Percentiles rank a stretch among this genome's conserved stretches.
These are phyloP conservation scores for Neodiprion fabricii DNA, from an alignment of 1,140 invertebrate species.

Conservation along the genomic window DNA sequence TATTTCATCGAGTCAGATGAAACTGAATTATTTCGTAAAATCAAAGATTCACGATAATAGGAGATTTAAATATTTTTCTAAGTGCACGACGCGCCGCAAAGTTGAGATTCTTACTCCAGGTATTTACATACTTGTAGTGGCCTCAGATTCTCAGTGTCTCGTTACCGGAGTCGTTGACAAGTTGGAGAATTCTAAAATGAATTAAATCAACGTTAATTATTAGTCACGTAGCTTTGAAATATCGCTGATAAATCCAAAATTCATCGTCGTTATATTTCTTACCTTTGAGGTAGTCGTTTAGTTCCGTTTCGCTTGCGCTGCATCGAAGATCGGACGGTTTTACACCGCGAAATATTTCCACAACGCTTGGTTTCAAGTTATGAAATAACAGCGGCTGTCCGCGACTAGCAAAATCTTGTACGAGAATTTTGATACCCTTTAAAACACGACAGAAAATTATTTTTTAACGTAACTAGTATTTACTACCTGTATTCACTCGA, in stretches of 20 bases:
- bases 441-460: constrained; percentile 35
- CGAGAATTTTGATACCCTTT: constrained; percentile 75
- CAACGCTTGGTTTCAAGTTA: constrained; percentile 75
- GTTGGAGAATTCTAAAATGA: constrained; percentile 25
- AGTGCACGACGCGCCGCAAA: too few species aligned
- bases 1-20: too few species aligned
- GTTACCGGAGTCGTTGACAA: constrained; percentile 22
- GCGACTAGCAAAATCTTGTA: constrained; percentile 75
- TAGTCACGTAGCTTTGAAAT: not conserved
- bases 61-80: too few species aligned
- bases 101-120: not conserved
- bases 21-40: too few species aligned
- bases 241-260: not conserved
- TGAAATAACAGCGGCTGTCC: constrained; percentile 79
- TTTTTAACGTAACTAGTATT: constrained; percentile 8
- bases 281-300: constrained; percentile 69
- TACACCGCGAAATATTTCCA: constrained; percentile 73
- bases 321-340: constrained; percentile 72
- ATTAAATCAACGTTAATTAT: constrained; percentile 13
- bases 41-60: too few species aligned
- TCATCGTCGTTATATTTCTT: constrained; percentile 13
- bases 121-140: not conserved
- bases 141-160: constrained; percentile 18
- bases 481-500: too few species aligned
- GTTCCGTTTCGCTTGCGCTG: constrained; percentile 68